phyloP scores from a whole-genome alignment of 2,113 vertebrate species.

The Toxotes chatareus region DNA sequence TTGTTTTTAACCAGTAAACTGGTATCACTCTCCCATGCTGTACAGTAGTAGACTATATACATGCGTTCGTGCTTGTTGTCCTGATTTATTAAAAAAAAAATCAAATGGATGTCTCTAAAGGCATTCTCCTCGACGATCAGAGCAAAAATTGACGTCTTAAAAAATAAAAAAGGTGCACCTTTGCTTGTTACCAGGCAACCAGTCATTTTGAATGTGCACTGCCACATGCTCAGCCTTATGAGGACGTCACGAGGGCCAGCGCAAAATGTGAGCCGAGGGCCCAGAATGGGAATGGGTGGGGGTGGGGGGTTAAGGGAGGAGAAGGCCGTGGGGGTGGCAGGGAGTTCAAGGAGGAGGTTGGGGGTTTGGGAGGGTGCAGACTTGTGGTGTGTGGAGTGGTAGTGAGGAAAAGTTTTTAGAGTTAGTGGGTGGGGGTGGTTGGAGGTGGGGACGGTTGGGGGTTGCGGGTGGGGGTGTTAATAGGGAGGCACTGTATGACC shows the following conservation, averaged over 20 bases:
- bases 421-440: neutral
- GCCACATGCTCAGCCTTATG: slow-evolving; percentile 73
- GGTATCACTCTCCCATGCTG: slow-evolving; percentile 56
- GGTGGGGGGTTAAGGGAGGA: slow-evolving; percentile 20
- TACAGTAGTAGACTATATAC: slow-evolving; percentile 55
- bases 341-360: neutral
- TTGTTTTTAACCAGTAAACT: slow-evolving; percentile 38
- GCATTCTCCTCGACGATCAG: slow-evolving; percentile 44
- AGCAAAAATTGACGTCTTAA: slow-evolving; percentile 66
- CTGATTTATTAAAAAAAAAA: slow-evolving; percentile 29
- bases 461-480: neutral
- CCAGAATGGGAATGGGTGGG: neutral
- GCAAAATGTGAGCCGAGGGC: slow-evolving; percentile 45
- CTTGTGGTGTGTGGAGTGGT: slow-evolving; percentile 50
- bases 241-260: slow-evolving; percentile 36
- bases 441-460: neutral
- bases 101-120: slow-evolving; percentile 11
- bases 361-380: slow-evolving; percentile 33
- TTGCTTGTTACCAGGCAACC: slow-evolving; percentile 44
- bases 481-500: slow-evolving; percentile 69
- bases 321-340: too few species aligned
- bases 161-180: slow-evolving; percentile 52
- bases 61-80: slow-evolving; percentile 60
- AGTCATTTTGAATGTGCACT: slow-evolving; percentile 58
- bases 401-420: slow-evolving; percentile 33